Base-by-base conservation (phyloP, 2,797 vertebrate genomes). In the Lophius americanus region DNA sequence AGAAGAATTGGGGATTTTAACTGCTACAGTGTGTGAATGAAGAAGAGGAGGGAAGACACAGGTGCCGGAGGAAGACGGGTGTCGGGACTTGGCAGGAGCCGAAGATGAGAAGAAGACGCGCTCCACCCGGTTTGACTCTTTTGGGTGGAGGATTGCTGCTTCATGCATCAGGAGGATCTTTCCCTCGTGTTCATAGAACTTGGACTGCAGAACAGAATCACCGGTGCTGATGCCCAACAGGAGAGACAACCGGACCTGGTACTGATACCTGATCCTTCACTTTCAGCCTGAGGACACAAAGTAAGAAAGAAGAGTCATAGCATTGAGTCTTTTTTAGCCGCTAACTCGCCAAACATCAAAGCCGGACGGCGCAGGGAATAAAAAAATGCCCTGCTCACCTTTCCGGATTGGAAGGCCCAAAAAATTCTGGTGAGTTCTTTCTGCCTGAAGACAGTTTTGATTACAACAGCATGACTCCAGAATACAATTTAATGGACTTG, bases 341-440 rank as follows among this genome's bases (percentile, higher is more conserved):
- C 9, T 23, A 35, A 73, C 68, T 43, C 12, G 9, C 60, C 49
- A 4, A 0, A 41, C 7, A 11, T 41, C 36, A 51, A 53, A 67
- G 38, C 33, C 37, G 11, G 58, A 56, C 32, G 59, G 60, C 62
- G 58, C 54, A 2, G 23, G 23, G 23, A 51, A 42, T 33, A 47
- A 56, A 74, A 89, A 76, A 73, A 92, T 93, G 90, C 90, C 88
- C 11, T 92, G 89, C 77, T 92, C 90, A 57, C 89, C 89, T 78
- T 92, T 94, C 66, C 70, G 89, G 79, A 85, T 91, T 2, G 83
- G 87, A 69, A 90, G 69, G 72, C 86, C 87, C 5, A 89, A 70
- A 74, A 93, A 88, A 71, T 85, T 90, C 71, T 92, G 92, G 90
- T 93, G 86, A 93, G 90, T 92, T 69, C 61, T 35, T 66, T 50